Percentiles rank a stretch among this genome's conserved stretches.
Evolutionary conservation across 1,140 invertebrate genomes (phyloP).

Genomic region (Drosophila albomicans): DNA sequence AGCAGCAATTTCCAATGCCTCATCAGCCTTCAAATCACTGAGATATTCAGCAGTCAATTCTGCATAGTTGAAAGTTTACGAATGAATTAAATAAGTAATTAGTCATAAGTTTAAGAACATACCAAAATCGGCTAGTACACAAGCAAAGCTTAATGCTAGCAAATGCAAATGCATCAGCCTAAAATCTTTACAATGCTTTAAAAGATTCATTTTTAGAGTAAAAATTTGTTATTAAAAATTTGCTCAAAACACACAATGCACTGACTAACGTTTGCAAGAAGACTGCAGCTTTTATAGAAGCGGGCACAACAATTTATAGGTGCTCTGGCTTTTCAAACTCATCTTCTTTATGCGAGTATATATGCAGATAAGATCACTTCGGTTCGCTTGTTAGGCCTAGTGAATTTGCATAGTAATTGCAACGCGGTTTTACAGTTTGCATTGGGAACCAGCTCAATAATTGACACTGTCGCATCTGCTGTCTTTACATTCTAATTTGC

Average conservation of each 20-base stretch:
- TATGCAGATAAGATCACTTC: constrained; percentile 31
- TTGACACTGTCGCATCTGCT: constrained; percentile 29
- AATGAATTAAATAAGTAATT: not conserved
- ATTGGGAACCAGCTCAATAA: constrained; percentile 47
- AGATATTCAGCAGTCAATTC: constrained; percentile 50
- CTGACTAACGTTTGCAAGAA: constrained; percentile 33
- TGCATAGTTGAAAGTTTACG: not conserved
- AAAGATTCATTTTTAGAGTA: not conserved
- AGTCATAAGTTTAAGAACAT: not conserved
- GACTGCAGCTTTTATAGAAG: constrained; percentile 43
- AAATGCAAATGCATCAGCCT: constrained; percentile 19
- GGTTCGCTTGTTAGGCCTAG: constrained; percentile 28
- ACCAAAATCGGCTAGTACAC: constrained; percentile 31
- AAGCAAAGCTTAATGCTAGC: constrained; percentile 22
- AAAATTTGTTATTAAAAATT: not conserved
- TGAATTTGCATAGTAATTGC: constrained; percentile 66
- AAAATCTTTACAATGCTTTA: not conserved
- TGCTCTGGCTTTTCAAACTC: constrained; percentile 1
- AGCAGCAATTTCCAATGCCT: constrained; percentile 28
- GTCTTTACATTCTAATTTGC: too few relatives aligned
- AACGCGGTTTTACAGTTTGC: constrained; percentile 40
- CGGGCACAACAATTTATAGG: constrained; percentile 60
- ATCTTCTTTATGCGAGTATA: constrained; percentile 27
- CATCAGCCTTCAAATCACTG: constrained; percentile 38
- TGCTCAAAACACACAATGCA: constrained; percentile 16